Percentiles rank a stretch among this genome's conserved stretches.
phyloP scores from a whole-genome alignment of 2,888 invertebrate genomes.

The Drosophila nr. fundita region DNA sequence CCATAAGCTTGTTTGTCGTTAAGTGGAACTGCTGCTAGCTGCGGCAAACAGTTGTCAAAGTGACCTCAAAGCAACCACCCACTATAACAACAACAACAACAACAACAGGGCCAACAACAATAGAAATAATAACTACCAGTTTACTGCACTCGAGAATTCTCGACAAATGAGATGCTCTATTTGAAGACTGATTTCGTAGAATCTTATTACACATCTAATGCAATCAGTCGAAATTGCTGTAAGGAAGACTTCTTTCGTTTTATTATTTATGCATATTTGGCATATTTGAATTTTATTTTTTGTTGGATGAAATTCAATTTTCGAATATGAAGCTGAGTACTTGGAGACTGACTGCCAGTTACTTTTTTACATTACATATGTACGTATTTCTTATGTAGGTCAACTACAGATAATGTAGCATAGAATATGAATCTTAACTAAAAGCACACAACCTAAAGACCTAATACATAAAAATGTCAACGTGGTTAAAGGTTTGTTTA shows the following conservation, averaged over 20 bases:
- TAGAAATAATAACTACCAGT: conserved; percentile 3
- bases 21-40: conserved; percentile 73
- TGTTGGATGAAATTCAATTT: neutral
- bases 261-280: conserved; percentile 7
- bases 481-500: neutral
- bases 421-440: neutral
- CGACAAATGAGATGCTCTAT: conserved; percentile 16
- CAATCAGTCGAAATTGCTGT: conserved; percentile 10
- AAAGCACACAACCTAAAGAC: neutral
- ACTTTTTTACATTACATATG: neutral
- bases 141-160: conserved; percentile 11
- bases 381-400: neutral
- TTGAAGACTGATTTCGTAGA: conserved; percentile 2
- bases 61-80: conserved; percentile 73
- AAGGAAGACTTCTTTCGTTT: neutral
- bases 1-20: conserved; percentile 65
- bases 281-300: conserved; percentile 5
- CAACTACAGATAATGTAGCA: neutral
- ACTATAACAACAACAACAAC: conserved; percentile 32
- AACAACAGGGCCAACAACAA: conserved; percentile 46
- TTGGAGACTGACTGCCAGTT: neutral
- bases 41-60: conserved; percentile 77
- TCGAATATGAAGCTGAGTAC: neutral
- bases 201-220: conserved; percentile 7
- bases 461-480: neutral